Conservation (phyloP, 2,888 invertebrate genomes). For the Drosophila anomalipes region DNA sequence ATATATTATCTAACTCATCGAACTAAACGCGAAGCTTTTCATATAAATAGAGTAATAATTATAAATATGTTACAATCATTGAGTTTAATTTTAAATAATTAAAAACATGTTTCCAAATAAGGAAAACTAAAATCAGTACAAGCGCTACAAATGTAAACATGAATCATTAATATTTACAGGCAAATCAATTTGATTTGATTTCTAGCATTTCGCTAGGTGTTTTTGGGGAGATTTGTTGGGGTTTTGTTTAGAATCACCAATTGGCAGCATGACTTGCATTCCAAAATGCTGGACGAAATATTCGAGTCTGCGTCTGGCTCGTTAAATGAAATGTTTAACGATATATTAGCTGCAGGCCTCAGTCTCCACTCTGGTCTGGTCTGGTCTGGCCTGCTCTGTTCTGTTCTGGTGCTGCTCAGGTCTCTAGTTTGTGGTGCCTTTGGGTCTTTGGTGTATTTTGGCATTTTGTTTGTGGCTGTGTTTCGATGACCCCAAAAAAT, state of each 20-base stretch:
- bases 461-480: constrained; percentile 15
- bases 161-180: not conserved
- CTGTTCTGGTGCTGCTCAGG: not conserved
- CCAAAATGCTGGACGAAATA: constrained; percentile 38
- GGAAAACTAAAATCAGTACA: not conserved
- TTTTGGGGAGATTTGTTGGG: constrained; percentile 6
- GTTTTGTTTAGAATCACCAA: constrained; percentile 14
- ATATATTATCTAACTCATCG: too few species aligned
- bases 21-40: too few species aligned
- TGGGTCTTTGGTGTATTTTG: constrained; percentile 20
- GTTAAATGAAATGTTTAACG: constrained; percentile 81
- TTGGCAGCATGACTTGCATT: constrained; percentile 50
- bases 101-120: not conserved
- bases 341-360: constrained; percentile 76
- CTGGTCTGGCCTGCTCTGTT: not conserved
- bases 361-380: not conserved
- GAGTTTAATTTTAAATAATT: not conserved
- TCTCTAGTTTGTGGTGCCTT: not conserved
- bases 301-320: constrained; percentile 61
- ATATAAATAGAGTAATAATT: not conserved
- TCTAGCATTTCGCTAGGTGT: not conserved
- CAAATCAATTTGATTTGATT: not conserved
- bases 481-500: constrained; percentile 43
- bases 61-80: not conserved
- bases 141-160: not conserved